phyloP scores from a whole-genome alignment of 2,888 invertebrate genomes.

The Drosophila anomalata region DNA sequence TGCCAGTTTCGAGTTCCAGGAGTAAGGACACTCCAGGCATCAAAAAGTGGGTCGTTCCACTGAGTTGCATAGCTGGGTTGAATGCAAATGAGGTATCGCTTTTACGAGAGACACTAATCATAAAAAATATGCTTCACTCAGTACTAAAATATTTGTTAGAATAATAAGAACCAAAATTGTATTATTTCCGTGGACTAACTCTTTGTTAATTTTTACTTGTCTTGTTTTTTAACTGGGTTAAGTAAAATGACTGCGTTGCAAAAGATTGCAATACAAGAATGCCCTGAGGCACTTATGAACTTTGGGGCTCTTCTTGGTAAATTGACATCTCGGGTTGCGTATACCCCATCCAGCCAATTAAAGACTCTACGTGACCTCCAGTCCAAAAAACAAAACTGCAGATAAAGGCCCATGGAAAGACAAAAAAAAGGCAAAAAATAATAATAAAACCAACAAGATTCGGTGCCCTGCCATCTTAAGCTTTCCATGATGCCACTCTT shows the following conservation, averaged over 20 bases:
- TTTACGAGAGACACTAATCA: constrained; percentile 12
- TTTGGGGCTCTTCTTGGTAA: constrained; percentile 46
- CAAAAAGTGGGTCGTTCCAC: constrained; percentile 16
- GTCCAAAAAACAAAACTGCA: constrained; percentile 9
- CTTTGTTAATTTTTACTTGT: background rate
- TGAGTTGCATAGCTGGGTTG: background rate
- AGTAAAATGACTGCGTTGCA: constrained; percentile 19
- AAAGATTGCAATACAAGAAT: constrained; percentile 28
- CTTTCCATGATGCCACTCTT: constrained; percentile 61
- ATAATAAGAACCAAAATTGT: background rate
- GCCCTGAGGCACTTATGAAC: constrained; percentile 52
- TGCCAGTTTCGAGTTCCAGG: constrained; percentile 10
- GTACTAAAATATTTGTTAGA: background rate
- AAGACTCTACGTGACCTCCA: constrained; percentile 60
- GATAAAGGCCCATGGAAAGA: constrained; percentile 19
- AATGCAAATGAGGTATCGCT: constrained; percentile 29
- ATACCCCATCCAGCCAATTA: constrained; percentile 60
- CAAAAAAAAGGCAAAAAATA: constrained; percentile 9
- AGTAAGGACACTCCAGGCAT: constrained; percentile 37
- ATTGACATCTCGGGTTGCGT: constrained; percentile 48
- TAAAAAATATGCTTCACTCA: background rate
- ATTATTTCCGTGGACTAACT: background rate
- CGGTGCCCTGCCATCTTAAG: constrained; percentile 44
- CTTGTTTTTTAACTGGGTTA: constrained; percentile 29
- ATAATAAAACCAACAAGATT: constrained; percentile 9